Evolutionary conservation across 2,113 vertebrate genomes (phyloP).

Genomic region (Malaclemys terrapin): DNA sequence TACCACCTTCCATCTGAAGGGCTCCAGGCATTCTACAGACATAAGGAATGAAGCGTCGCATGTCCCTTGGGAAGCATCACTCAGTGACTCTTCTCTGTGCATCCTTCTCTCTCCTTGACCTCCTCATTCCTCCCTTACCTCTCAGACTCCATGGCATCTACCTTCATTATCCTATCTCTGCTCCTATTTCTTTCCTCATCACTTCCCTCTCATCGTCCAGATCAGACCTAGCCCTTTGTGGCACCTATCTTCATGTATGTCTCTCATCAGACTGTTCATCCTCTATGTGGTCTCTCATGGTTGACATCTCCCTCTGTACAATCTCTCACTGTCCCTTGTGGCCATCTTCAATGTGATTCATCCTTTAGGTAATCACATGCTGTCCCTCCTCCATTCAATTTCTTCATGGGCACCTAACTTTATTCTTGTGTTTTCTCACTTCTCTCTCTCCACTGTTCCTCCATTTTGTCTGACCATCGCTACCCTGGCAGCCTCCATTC

Average conservation of each 20-base stretch:
- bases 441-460: background rate
- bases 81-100: background rate
- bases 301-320: background rate
- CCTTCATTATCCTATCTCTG: background rate
- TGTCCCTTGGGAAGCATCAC: background rate
- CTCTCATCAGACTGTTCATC: background rate
- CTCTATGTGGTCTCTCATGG: background rate
- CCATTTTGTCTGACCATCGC: background rate
- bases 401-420: too few relatives aligned
- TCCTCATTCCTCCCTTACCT: background rate
- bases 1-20: background rate
- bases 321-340: background rate
- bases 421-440: background rate
- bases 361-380: background rate
- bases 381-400: too few relatives aligned
- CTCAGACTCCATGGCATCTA: background rate
- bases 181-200: background rate
- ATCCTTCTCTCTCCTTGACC: background rate
- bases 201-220: background rate
- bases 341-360: background rate
- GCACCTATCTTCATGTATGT: accelerated
- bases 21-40: background rate
- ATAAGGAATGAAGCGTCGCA: background rate
- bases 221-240: background rate
- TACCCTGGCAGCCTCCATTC: background rate